Evolutionary conservation across 2,888 invertebrate species (phyloP).

Genomic region (Nipponacmea schrenckii): DNA sequence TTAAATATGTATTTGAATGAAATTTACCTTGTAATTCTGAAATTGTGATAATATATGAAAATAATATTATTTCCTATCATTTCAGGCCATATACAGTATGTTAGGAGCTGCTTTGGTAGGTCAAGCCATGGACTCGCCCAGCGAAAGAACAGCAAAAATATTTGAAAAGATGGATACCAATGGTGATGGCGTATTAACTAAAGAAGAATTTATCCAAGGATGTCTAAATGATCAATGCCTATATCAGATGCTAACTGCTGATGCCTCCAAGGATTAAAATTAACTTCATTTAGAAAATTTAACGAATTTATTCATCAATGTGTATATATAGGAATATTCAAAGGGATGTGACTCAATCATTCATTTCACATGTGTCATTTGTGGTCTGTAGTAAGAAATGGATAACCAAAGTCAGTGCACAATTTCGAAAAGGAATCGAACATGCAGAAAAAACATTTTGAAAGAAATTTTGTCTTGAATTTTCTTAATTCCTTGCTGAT

Average conservation of each 20-base stretch:
- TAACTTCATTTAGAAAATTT: not conserved
- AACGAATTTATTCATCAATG: not conserved
- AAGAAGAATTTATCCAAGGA: constrained; percentile 97
- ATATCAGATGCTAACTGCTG: constrained; percentile 66
- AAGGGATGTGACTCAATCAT: too few species aligned
- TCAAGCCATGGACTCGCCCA: constrained; percentile 73
- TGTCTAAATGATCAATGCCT: constrained; percentile 84
- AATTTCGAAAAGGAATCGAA: too few species aligned
- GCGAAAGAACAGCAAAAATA: constrained; percentile 97
- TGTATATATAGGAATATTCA: too few species aligned
- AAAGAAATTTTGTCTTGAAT: too few species aligned
- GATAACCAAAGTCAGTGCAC: too few species aligned
- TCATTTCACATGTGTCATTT: too few species aligned
- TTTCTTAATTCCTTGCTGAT: too few species aligned
- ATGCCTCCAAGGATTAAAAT: constrained; percentile 49
- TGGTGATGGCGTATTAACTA: constrained; percentile 96
- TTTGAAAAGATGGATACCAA: constrained; percentile 99
- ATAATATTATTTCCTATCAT: constrained; percentile 36
- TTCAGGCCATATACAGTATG: constrained; percentile 99
- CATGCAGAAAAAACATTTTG: too few species aligned
- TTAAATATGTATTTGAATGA: too few species aligned
- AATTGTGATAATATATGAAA: too few species aligned
- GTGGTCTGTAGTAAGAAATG: too few species aligned
- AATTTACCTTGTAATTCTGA: too few species aligned
- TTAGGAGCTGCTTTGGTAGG: constrained; percentile 78